These are phyloP conservation scores for Heterodera schachtii DNA, from an alignment of 1,140 invertebrate species.

Conservation along the genomic window DNA sequence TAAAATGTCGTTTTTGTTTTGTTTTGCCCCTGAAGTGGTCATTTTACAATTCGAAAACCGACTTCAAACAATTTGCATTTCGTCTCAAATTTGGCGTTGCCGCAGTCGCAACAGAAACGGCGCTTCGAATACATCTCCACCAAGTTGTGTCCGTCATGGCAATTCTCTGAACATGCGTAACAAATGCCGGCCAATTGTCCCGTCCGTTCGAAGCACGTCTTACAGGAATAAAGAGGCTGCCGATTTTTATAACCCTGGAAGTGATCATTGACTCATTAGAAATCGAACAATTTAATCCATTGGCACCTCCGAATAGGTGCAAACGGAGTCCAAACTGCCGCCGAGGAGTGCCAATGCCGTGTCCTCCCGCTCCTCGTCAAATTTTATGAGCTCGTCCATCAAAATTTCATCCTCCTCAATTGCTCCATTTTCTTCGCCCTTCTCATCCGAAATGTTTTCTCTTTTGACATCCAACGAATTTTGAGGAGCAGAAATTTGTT, in stretches of 20 bases:
- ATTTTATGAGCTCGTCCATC: constrained; percentile 36
- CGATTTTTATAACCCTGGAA: constrained; percentile 84
- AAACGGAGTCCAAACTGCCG: constrained; percentile 46
- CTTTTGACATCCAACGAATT: too few species aligned
- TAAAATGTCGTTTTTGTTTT: not conserved
- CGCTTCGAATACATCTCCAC: constrained; percentile 95
- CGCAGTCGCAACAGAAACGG: constrained; percentile 94
- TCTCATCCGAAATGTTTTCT: not conserved
- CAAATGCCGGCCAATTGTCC: constrained; percentile 78
- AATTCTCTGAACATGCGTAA: constrained; percentile 88
- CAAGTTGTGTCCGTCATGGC: constrained; percentile 93
- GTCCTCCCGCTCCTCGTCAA: constrained; percentile 38
- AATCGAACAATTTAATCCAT: not conserved
- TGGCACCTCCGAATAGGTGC: constrained; percentile 58
- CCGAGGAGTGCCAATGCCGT: constrained; percentile 45
- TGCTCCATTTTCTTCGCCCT: not conserved
- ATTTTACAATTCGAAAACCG: constrained; percentile 56
- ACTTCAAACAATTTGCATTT: constrained; percentile 76
- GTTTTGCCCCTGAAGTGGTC: not conserved
- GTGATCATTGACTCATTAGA: not conserved
- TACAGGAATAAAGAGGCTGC: constrained; percentile 91
- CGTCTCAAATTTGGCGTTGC: constrained; percentile 80
- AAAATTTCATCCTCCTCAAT: not conserved
- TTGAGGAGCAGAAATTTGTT: too few species aligned
- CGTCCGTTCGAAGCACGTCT: constrained; percentile 76